These are phyloP conservation scores for Dendrocincla tyrannina DNA, from an alignment of 2,797 vertebrate genomes.

Conservation along the genomic window DNA sequence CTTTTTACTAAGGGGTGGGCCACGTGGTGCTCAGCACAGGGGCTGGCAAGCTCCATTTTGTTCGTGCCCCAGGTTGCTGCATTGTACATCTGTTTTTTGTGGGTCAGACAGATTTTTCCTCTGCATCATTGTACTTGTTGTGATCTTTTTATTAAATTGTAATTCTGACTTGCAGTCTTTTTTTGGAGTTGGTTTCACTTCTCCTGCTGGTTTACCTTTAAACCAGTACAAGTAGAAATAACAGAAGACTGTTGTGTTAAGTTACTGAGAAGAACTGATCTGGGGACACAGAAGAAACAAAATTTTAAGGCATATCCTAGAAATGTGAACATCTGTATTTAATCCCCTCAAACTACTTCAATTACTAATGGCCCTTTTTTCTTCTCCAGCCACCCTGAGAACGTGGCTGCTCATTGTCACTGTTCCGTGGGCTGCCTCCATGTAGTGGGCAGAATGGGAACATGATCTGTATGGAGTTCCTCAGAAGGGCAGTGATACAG, in stretches of 20 bases:
- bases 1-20: too few relatives aligned
- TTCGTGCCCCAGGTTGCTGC: too few relatives aligned
- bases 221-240: not conserved
- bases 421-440: not conserved
- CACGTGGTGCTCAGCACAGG: too few relatives aligned
- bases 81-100: too few relatives aligned
- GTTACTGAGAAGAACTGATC: not conserved
- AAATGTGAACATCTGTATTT: rapidly evolving
- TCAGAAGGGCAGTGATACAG: not conserved
- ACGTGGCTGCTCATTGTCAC: rapidly evolving
- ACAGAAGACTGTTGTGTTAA: not conserved
- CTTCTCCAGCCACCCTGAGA: not conserved
- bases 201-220: too few relatives aligned
- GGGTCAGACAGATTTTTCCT: too few relatives aligned
- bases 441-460: not conserved
- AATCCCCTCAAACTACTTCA: not conserved
- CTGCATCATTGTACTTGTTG: too few relatives aligned
- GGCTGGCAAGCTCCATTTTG: too few relatives aligned
- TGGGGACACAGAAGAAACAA: not conserved
- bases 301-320: not conserved
- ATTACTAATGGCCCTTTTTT: not conserved
- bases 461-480: not conserved
- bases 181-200: too few relatives aligned
- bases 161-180: too few relatives aligned
- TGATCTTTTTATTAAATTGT: too few relatives aligned